Percentiles rank a stretch among this genome's conserved stretches.
These are phyloP conservation scores for Leptopilina myrica DNA, from an alignment of 2,888 invertebrate genomes.

Conservation along the genomic window DNA sequence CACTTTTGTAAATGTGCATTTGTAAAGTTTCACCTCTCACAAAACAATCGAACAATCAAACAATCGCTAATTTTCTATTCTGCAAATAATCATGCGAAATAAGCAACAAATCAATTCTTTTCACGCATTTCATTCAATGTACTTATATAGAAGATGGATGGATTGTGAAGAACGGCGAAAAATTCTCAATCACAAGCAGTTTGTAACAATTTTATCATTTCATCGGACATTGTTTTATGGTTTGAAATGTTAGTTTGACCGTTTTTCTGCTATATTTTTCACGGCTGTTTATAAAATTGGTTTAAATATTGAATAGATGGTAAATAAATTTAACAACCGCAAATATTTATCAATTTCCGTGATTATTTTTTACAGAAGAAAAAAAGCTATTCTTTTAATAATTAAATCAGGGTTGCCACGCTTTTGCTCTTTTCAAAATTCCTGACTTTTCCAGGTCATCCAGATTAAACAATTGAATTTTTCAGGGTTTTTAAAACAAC, in stretches of 20 bases:
- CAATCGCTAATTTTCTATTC: constrained; percentile 1
- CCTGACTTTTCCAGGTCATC: too few species aligned
- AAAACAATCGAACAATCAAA: constrained; percentile 22
- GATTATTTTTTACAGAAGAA: too few species aligned
- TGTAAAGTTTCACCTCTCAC: not conserved
- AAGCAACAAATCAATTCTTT: constrained; percentile 18
- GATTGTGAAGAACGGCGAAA: not conserved
- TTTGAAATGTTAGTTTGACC: too few species aligned
- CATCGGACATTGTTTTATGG: not conserved
- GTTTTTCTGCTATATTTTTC: too few species aligned
- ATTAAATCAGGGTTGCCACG: too few species aligned
- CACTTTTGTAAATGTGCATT: not conserved
- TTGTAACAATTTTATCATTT: constrained; percentile 9
- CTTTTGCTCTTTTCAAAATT: too few species aligned
- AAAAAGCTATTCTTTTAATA: too few species aligned
- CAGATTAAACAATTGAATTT: too few species aligned
- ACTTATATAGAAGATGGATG: not conserved
- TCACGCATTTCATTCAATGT: not conserved
- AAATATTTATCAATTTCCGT: too few species aligned
- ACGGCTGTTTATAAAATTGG: not conserved
- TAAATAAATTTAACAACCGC: too few species aligned
- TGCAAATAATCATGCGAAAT: constrained; percentile 25
- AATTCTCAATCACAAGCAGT: not conserved
- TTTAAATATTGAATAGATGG: not conserved
- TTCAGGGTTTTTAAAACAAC: too few species aligned